phyloP scores from a whole-genome alignment of 2,888 invertebrate species.

The Dendrolimus houi region DNA sequence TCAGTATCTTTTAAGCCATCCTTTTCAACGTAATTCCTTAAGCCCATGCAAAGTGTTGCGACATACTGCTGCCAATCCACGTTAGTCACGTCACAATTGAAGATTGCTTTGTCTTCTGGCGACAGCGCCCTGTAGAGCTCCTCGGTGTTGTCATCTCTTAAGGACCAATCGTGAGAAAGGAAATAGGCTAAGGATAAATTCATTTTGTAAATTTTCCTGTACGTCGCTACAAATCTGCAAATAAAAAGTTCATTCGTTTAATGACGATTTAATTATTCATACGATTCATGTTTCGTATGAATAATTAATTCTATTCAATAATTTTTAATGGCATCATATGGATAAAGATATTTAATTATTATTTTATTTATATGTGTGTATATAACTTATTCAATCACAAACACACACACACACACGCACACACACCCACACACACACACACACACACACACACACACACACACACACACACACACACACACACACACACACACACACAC shows the following conservation, averaged over 20 bases:
- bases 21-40: slow-evolving; percentile 19
- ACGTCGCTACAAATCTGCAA: slow-evolving; percentile 24
- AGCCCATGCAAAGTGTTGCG: slow-evolving; percentile 17
- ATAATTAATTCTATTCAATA: no score
- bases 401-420: no score
- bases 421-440: no score
- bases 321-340: no score
- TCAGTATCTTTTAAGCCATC: slow-evolving; percentile 16
- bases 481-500: no score
- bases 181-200: slow-evolving; percentile 10
- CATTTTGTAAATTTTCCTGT: slow-evolving; percentile 19
- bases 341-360: no score
- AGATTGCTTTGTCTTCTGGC: slow-evolving; percentile 18
- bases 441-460: no score
- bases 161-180: slow-evolving; percentile 19
- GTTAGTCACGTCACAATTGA: slow-evolving; percentile 15
- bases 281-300: no score
- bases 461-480: no score
- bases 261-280: no score
- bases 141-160: slow-evolving; percentile 10
- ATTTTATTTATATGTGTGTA: no score
- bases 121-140: slow-evolving; percentile 14
- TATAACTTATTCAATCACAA: no score
- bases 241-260: not conserved
- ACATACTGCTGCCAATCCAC: slow-evolving; percentile 17